Conservation (phyloP, 2,113 vertebrate species). For the Neolamprologus kungweensis region DNA sequence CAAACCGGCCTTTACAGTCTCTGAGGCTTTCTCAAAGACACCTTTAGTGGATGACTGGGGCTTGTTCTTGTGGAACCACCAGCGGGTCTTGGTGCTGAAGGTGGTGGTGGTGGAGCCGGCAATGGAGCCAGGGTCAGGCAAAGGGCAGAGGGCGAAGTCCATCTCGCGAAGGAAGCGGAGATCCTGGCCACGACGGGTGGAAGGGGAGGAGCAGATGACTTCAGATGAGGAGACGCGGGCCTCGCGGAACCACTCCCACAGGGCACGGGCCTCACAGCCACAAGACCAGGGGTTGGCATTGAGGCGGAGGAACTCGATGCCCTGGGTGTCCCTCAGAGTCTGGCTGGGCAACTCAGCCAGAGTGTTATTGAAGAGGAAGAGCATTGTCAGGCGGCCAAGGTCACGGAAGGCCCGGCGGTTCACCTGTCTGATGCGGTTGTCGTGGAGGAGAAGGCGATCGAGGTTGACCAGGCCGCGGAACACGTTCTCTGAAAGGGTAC, state of each 20-base stretch:
- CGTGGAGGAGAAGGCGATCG: slow-evolving; percentile 91
- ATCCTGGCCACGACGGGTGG: slow-evolving; percentile 79
- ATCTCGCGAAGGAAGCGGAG: slow-evolving; percentile 84
- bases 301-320: slow-evolving; percentile 92
- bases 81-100: slow-evolving; percentile 80
- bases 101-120: slow-evolving; percentile 75
- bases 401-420: slow-evolving; percentile 85
- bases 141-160: slow-evolving; percentile 83
- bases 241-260: slow-evolving; percentile 91
- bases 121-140: slow-evolving; percentile 75
- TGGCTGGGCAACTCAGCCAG: slow-evolving; percentile 85
- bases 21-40: slow-evolving; percentile 71
- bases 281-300: slow-evolving; percentile 96
- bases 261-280: slow-evolving; percentile 86
- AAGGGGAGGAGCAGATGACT: slow-evolving; percentile 82
- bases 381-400: slow-evolving; percentile 89
- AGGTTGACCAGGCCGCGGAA: slow-evolving; percentile 88
- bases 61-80: slow-evolving; percentile 83
- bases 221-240: slow-evolving; percentile 86
- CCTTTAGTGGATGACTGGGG: slow-evolving; percentile 83
- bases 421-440: slow-evolving; percentile 86
- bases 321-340: slow-evolving; percentile 81
- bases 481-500: slow-evolving; percentile 85
- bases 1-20: slow-evolving; percentile 77
- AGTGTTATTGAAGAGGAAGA: slow-evolving; percentile 97